Evolutionary conservation across 2,888 invertebrate genomes (phyloP), one percentile per base, ranked within the genome.

Genomic region (Ophion ventricosus): DNA sequence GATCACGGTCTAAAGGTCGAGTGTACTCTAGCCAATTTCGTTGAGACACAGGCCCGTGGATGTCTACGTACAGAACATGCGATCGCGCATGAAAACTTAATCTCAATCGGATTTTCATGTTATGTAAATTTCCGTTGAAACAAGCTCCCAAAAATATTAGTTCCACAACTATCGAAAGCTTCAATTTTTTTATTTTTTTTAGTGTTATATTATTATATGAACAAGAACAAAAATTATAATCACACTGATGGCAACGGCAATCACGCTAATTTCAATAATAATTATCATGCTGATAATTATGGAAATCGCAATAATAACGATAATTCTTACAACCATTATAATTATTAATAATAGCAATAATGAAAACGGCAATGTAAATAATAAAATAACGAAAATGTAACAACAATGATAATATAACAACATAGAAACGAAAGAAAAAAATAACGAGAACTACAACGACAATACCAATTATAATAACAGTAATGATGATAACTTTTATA

Each of bases 1-100:
- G 49, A 67, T 67, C 67, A 49, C 17, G 49, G 49, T 67, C 67
- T 35, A 67, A 26, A 67, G 67, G 43, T 67, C 49, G 67, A 67
- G 25, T 23, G 25, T 59, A 49, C 43, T 14, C 25, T 8, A 49
- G 67, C 67, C 49, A 67, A 67, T 49, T 67, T 23, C 49, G 67
- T 17, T 25, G 67, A 49, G 49, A 49, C 49, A 17, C 49, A 17
- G 17, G 14, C 49, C 17, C 49, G 49, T 17, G 14, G 49, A 49
- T 49, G 49, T n/a, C n/a, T 11, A 49, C 14, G 17, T 17, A 17
- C 14, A 49, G 49, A 49, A 49, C 49, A 49, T 17, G 10, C 2
- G 43, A 11, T 43, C 14, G 14, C 49, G 14, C 49, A 17, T 49
- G 4, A 14, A 49, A 17, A 17, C 49, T 49, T 17, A 17, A 49